phyloP scores from a whole-genome alignment of 1,140 invertebrate species.

The Drosophila ambigua region DNA sequence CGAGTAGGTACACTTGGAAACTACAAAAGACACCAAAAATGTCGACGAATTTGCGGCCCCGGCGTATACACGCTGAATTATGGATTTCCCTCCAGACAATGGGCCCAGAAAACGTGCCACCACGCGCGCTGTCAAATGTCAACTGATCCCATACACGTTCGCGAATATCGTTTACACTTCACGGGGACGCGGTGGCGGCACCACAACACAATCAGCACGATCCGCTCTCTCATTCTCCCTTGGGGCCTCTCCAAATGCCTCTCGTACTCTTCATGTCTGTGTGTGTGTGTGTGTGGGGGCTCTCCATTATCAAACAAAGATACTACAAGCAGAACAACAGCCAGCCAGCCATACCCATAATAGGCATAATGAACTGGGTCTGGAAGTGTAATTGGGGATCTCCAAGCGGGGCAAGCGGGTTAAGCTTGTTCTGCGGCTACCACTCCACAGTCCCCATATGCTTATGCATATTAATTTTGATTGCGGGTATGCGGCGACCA shows the following conservation, averaged over 20 bases:
- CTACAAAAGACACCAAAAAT: slow-evolving; percentile 5
- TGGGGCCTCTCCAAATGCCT: slow-evolving; percentile 6
- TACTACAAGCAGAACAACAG: slow-evolving; percentile 42
- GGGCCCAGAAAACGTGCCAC: slow-evolving; percentile 62
- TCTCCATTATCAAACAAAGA: slow-evolving; percentile 53
- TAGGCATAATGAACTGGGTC: slow-evolving; percentile 26
- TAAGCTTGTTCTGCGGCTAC: slow-evolving; percentile 31
- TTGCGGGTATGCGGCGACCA: slow-evolving; percentile 21
- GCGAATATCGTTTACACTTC: slow-evolving; percentile 79
- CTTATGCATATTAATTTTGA: slow-evolving; percentile 54
- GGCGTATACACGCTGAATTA: slow-evolving; percentile 12
- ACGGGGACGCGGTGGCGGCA: slow-evolving; percentile 31
- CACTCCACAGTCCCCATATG: slow-evolving; percentile 9
- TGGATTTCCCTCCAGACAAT: slow-evolving; percentile 20
- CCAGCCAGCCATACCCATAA: slow-evolving; percentile 19
- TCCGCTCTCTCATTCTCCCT: slow-evolving; percentile 10
- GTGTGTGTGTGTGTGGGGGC: slow-evolving; percentile 29
- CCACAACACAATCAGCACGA: slow-evolving; percentile 17
- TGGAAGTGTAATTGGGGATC: too few species aligned
- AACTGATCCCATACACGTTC: slow-evolving; percentile 75
- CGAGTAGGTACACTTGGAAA: not conserved
- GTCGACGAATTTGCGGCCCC: slow-evolving; percentile 11
- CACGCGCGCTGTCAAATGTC: slow-evolving; percentile 82
- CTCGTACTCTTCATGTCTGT: slow-evolving; percentile 5
- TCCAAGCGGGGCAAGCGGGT: slow-evolving; percentile 22